Evolutionary conservation across 1,140 invertebrate species (phyloP).

Genomic region (Onthophagus taurus): DNA sequence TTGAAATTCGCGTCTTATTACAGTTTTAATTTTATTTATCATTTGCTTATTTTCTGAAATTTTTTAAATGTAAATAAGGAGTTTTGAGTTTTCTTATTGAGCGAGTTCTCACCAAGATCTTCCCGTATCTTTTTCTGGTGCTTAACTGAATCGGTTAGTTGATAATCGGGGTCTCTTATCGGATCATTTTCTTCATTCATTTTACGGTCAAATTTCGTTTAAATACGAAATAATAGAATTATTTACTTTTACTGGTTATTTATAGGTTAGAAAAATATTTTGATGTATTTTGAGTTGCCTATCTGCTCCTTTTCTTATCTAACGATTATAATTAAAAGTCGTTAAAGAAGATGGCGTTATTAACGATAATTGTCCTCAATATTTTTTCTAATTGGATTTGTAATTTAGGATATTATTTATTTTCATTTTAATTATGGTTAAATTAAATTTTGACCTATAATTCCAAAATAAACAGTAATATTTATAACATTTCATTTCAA

Average conservation of each 20-base stretch:
- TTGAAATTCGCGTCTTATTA: slow-evolving; percentile 31
- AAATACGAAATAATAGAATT: background rate
- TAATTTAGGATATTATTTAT: no score
- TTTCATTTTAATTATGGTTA: no score
- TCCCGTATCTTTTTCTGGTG: slow-evolving; percentile 25
- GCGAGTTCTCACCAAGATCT: slow-evolving; percentile 24
- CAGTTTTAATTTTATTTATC: slow-evolving; percentile 23
- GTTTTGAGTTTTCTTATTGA: background rate
- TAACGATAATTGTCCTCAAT: no score
- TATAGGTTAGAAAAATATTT: no score
- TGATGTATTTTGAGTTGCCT: no score
- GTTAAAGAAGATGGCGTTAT: no score
- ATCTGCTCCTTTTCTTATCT: no score
- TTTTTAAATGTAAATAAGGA: background rate
- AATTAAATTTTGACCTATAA: no score
- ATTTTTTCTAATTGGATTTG: no score
- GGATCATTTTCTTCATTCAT: background rate
- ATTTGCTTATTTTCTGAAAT: slow-evolving; percentile 25
- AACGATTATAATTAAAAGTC: no score
- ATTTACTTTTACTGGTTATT: background rate
- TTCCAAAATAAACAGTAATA: no score
- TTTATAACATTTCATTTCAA: no score
- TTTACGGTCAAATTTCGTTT: background rate
- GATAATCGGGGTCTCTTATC: slow-evolving; percentile 30
- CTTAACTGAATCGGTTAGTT: slow-evolving; percentile 22